Conservation (phyloP, 2,113 vertebrate genomes). For the Carollia perspicillata region DNA sequence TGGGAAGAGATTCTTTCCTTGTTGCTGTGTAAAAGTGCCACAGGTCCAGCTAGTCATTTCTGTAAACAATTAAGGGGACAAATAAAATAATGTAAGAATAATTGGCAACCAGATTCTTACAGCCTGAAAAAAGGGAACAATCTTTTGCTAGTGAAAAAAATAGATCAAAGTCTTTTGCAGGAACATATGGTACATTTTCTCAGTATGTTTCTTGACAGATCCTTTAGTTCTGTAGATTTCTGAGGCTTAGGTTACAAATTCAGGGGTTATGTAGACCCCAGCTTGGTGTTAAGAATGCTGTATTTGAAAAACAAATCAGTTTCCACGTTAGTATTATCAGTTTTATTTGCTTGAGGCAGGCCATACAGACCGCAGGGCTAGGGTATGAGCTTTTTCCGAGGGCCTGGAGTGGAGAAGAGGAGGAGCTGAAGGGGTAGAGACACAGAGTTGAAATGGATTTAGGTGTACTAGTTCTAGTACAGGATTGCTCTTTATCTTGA, state of each 20-base stretch:
- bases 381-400: background rate
- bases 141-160: conserved; percentile 5
- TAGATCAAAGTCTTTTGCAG: background rate
- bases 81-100: conserved; percentile 22
- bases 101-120: background rate
- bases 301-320: background rate
- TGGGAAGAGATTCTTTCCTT: background rate
- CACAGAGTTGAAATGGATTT: background rate
- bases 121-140: background rate
- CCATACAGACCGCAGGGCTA: background rate
- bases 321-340: background rate
- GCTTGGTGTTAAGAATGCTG: background rate
- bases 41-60: background rate
- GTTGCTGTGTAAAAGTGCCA: background rate
- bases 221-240: background rate
- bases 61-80: background rate
- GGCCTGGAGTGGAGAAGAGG: background rate
- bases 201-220: background rate
- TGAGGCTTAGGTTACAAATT: conserved; percentile 20
- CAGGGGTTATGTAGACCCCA: background rate
- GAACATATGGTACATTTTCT: background rate
- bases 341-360: background rate
- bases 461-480: background rate
- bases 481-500: background rate
- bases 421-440: background rate